Conservation (phyloP, 2,888 invertebrate species). For the Cerastis rubricosa region DNA sequence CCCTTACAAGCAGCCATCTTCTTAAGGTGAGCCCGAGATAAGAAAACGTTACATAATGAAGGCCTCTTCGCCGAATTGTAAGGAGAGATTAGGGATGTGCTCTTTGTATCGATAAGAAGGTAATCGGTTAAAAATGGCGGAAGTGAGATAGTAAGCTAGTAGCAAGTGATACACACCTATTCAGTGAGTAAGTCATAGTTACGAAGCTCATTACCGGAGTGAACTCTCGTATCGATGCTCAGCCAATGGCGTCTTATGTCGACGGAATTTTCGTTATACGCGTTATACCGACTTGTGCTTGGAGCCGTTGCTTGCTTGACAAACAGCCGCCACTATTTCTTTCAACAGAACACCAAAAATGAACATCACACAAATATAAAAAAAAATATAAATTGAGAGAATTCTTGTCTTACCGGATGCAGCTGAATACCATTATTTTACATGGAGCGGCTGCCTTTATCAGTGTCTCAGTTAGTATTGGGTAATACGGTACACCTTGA, state of each 20-base stretch:
- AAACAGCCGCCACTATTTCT: not conserved
- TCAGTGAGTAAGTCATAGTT: not conserved
- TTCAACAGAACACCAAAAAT: not conserved
- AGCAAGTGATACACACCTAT: not conserved
- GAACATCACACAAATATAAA: not conserved
- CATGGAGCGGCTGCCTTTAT: not conserved
- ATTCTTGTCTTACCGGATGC: not conserved
- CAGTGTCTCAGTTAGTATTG: not conserved
- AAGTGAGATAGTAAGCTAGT: not conserved
- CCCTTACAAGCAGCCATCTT: slow-evolving; percentile 66
- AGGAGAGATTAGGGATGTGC: slow-evolving; percentile 62
- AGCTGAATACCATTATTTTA: not conserved
- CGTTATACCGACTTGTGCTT: not conserved
- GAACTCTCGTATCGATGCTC: not conserved
- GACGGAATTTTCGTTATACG: not conserved
- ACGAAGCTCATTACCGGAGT: too few species aligned
- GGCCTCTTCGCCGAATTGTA: slow-evolving; percentile 74
- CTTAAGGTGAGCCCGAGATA: slow-evolving; percentile 76
- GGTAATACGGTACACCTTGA: not conserved
- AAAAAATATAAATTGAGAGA: not conserved
- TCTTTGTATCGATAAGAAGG: slow-evolving; percentile 44
- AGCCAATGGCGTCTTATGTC: not conserved
- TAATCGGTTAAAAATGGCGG: slow-evolving; percentile 20
- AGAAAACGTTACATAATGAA: slow-evolving; percentile 83
- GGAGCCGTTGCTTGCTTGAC: not conserved